Evolutionary conservation across 2,888 invertebrate species (phyloP).

Genomic region (Lamproptera curius): DNA sequence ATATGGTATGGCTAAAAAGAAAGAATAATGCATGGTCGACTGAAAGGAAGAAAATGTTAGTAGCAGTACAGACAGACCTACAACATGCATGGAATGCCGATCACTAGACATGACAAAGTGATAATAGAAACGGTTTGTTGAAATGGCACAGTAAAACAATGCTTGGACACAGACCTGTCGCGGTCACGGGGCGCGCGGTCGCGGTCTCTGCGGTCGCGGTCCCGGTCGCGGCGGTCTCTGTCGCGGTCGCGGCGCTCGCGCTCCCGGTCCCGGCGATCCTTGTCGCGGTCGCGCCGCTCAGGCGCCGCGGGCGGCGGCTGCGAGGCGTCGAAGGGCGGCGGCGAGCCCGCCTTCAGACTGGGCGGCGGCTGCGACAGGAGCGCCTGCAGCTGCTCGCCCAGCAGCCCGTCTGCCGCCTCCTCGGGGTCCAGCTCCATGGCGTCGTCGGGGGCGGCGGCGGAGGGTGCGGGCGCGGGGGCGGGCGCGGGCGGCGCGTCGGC

Average conservation of each 20-base stretch:
- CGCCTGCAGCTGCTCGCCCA: slow-evolving; percentile 68
- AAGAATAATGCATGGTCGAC: no score
- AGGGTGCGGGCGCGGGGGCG: no score
- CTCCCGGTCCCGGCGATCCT: slow-evolving; percentile 32
- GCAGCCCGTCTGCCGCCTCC: slow-evolving; percentile 38
- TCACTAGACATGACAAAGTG: no score
- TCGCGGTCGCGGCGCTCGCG: slow-evolving; percentile 46
- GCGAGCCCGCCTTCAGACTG: slow-evolving; percentile 65
- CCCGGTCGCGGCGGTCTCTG: slow-evolving; percentile 42
- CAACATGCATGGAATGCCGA: no score
- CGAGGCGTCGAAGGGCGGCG: slow-evolving; percentile 46
- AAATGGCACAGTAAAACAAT: no score
- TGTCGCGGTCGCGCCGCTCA: slow-evolving; percentile 27
- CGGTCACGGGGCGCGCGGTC: slow-evolving; percentile 36
- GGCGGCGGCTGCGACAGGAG: slow-evolving; percentile 72
- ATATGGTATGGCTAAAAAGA: no score
- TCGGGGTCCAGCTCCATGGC: slow-evolving; percentile 83
- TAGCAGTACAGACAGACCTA: no score
- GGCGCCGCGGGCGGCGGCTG: slow-evolving; percentile 45
- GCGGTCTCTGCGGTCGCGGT: slow-evolving; percentile 40
- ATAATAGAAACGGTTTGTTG: no score
- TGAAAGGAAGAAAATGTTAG: no score
- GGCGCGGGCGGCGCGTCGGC: no score
- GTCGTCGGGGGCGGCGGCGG: neutral
- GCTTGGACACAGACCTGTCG: no score